Percentiles rank a stretch among this genome's conserved stretches.
Evolutionary conservation across 2,888 invertebrate genomes (phyloP).

Genomic region (Caenorhabditis becei): DNA sequence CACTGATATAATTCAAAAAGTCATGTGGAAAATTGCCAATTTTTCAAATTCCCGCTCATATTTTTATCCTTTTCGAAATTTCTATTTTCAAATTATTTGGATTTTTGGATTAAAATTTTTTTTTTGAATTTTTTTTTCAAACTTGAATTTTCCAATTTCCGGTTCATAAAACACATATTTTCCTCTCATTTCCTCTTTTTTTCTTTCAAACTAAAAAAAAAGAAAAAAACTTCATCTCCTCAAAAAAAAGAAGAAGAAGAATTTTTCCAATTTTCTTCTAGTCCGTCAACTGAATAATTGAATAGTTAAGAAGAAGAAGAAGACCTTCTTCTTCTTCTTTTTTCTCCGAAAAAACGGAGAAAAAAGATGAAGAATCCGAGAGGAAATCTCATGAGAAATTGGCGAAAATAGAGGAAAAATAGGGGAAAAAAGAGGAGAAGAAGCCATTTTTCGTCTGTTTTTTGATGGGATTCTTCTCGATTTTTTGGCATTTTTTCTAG

Average conservation of each 20-base stretch:
- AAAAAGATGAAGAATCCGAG: neutral
- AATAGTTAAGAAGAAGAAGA: slow-evolving; percentile 19
- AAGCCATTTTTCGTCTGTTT: slow-evolving; percentile 4
- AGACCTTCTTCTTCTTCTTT: slow-evolving; percentile 12
- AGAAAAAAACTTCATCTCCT: no score
- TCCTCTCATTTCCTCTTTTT: neutral
- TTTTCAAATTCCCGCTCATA: no score
- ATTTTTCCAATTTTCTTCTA: neutral
- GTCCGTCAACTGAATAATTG: slow-evolving; percentile 27
- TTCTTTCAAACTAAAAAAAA: slow-evolving; percentile 3
- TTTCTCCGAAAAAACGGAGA: neutral
- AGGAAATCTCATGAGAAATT: slow-evolving; percentile 11
- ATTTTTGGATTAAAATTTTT: neutral
- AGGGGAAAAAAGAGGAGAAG: slow-evolving; percentile 8
- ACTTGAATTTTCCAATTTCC: neutral
- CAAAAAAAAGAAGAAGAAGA: neutral
- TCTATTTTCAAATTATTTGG: no score
- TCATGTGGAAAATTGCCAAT: no score
- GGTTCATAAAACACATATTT: neutral
- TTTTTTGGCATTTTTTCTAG: slow-evolving; percentile 22
- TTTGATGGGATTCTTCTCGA: neutral
- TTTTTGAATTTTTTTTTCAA: neutral
- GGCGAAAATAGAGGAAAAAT: slow-evolving; percentile 6
- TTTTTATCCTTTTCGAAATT: no score
- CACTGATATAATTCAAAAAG: no score